phyloP scores from a whole-genome alignment of 2,888 invertebrate genomes.

The Geophilus truncorum region DNA sequence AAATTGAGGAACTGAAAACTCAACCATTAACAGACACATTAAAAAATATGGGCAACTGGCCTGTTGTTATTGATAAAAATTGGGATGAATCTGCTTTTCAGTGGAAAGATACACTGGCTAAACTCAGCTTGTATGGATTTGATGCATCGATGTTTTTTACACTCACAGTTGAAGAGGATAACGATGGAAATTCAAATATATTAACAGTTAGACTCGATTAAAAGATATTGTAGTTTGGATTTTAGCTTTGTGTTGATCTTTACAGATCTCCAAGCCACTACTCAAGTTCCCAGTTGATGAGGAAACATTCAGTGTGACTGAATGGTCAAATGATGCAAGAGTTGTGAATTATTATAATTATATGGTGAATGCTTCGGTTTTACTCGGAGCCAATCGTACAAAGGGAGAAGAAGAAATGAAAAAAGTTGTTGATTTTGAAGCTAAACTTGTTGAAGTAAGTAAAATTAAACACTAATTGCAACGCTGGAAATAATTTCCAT shows the following conservation, averaged over 20 bases:
- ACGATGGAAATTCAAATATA: background rate
- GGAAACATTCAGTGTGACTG: background rate
- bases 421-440: background rate
- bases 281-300: background rate
- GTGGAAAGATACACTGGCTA: background rate
- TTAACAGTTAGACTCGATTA: background rate
- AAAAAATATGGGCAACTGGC: background rate
- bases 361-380: background rate
- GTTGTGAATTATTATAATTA: background rate
- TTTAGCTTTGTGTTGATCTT: too few relatives aligned
- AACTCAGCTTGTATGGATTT: background rate
- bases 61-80: background rate
- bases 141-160: background rate
- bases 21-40: background rate
- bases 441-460: background rate
- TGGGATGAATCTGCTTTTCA: background rate
- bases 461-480: background rate
- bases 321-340: background rate
- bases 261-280: background rate
- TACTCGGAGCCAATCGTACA: background rate
- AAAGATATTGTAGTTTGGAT: too few relatives aligned
- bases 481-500: background rate
- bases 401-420: background rate
- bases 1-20: background rate
- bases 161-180: background rate